Evolutionary conservation across 2,113 vertebrate genomes (phyloP), one percentile per base, ranked within the genome.

Genomic region (Marmota monax): DNA sequence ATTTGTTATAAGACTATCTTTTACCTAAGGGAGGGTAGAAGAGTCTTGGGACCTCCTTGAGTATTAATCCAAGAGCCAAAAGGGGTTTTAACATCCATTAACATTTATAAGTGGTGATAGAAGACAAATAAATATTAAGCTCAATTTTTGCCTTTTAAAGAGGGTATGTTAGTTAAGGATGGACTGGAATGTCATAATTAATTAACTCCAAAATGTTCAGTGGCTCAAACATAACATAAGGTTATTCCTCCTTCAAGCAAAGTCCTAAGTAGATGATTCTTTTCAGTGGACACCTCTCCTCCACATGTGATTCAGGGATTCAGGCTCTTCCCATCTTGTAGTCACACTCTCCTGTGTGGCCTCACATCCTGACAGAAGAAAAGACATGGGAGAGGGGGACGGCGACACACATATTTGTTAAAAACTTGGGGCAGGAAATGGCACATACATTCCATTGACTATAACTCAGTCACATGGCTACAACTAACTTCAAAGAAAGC

Each of bases 121-220:
- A 95, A 95, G 39, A 90, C 12, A 90, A 87, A 88, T 65, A 67
- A 80, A 63, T 63, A 63, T 27, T 82, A 93, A 88, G 42, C 65
- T 39, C 11, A 7, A 56, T 87, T 90, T 94, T 94, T 95, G 51
- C 85, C 74, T 93, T 88, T 73, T 94, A 87, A 95, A 95, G 61
- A 84, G 7, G 4, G 1, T 42, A 4, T 80, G 14, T 93, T 92
- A 67, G 45, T 94, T n/a, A 95, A 92, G 65, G 27, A 58, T 80
- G 27, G 9, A 9, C 48, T 84, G 65, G 27, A 29, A 45, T 95
- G 37, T 51, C 72, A 37, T 65, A 78, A 97, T 72, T 65, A 72
- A 97, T 67, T 74, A 45, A 95, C 7, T 89, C 20, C 39, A 89
- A 51, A 83, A 56, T 23, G 23, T 69, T 70, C 45, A 51, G 53